Conservation (phyloP, 2,888 invertebrate genomes). For the Rhodophaea formosa region DNA sequence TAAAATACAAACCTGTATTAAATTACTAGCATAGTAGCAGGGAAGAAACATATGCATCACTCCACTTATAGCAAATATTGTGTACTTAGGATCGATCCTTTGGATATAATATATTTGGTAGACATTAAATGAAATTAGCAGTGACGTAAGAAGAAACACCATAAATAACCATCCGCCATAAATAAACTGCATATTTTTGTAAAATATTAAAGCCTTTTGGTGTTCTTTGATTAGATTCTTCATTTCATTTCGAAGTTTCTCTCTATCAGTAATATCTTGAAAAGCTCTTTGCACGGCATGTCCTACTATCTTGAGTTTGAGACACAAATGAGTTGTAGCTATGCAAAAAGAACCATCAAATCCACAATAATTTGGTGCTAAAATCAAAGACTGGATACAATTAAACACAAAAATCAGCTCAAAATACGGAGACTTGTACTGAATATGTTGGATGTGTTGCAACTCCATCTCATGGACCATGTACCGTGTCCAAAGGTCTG, state of each 20-base stretch:
- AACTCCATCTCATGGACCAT: slow-evolving; percentile 65
- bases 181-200: slow-evolving; percentile 46
- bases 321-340: slow-evolving; percentile 52
- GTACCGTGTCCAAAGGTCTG: slow-evolving; percentile 43
- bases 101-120: slow-evolving; percentile 51
- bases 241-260: slow-evolving; percentile 41
- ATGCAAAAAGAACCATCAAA: slow-evolving; percentile 65
- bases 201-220: slow-evolving; percentile 51
- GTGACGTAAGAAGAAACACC: slow-evolving; percentile 51
- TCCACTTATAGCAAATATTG: slow-evolving; percentile 47
- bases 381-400: slow-evolving; percentile 42
- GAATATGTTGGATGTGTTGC: slow-evolving; percentile 50
- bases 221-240: slow-evolving; percentile 52
- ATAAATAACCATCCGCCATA: slow-evolving; percentile 59
- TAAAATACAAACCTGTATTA: slow-evolving; percentile 48
- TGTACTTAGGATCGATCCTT: slow-evolving; percentile 50
- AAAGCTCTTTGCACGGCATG: slow-evolving; percentile 49
- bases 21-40: slow-evolving; percentile 53
- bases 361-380: slow-evolving; percentile 52
- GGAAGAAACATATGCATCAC: slow-evolving; percentile 57
- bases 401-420: slow-evolving; percentile 56
- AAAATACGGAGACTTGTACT: slow-evolving; percentile 57
- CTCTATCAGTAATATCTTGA: slow-evolving; percentile 33
- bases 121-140: slow-evolving; percentile 56
- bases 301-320: slow-evolving; percentile 55